phyloP scores from a whole-genome alignment of 2,888 invertebrate species.

The Drosophila stalkeri region DNA sequence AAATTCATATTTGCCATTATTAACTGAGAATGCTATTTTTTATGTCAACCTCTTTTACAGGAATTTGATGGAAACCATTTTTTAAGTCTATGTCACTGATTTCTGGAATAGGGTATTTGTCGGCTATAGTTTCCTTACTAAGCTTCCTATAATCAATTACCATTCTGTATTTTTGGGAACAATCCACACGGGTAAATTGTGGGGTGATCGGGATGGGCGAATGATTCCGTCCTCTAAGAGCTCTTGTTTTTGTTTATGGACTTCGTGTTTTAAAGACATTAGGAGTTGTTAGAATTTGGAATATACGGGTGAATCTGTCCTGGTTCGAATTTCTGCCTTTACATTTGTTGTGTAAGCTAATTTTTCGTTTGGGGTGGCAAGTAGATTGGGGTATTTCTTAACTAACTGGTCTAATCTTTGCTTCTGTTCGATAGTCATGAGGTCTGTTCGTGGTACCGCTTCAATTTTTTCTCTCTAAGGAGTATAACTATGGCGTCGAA shows the following conservation, averaged over 20 bases:
- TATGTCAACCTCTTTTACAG: no score
- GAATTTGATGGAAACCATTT: no score
- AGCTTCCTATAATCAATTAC: neutral
- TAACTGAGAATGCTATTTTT: no score
- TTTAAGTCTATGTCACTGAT: no score
- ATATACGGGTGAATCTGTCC: neutral
- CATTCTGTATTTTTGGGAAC: neutral
- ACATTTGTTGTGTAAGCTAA: neutral
- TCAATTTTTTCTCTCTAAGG: neutral
- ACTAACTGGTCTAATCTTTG: neutral
- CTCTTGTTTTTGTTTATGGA: neutral
- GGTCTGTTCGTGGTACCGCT: neutral
- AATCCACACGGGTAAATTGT: neutral
- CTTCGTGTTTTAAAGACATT: neutral
- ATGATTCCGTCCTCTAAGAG: neutral
- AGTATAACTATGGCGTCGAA: neutral
- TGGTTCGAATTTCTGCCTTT: neutral
- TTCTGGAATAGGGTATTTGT: conserved; percentile 33
- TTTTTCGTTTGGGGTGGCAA: neutral
- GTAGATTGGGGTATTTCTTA: neutral
- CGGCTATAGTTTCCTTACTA: neutral
- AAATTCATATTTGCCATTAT: no score
- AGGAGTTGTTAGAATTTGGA: neutral
- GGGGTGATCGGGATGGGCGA: neutral
- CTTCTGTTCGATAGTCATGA: neutral